Evolutionary conservation across 2,113 vertebrate genomes (phyloP), one percentile per base, ranked within the genome.

Genomic region (Stigmatopora argus): DNA sequence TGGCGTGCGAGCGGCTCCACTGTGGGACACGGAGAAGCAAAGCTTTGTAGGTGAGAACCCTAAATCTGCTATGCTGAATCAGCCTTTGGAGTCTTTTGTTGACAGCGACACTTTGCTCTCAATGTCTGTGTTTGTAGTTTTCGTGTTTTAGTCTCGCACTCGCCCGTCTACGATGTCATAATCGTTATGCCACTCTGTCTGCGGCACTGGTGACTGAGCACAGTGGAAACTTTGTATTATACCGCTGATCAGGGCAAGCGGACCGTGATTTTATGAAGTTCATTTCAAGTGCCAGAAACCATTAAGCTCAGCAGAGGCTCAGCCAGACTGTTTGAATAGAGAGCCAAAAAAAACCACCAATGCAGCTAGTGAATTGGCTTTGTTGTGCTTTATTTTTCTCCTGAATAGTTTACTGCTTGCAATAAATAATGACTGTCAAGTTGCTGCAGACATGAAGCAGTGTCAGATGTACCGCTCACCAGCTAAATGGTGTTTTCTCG

Each of bases 21-120:
- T 99, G 58, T 99, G 97, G 97, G 97, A 99, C 84, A 95, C 94
- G 65, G 97, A 96, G 88, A 95, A 94, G 76, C 97, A 98, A 82
- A 96, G 95, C 88, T 99, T 99, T 92, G 95, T 99, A 90, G 96
- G 96, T 98, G 88, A 94, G 96, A 0, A 9, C 2, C 3, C 0
- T 0, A 62, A 19, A 62, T 8, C 3, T 3, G 0, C 56, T 35
- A 5, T 9, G 15, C 17, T 38, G 9, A 19, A 45, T 47, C 34
- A 17, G 1, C 1, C 2, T 31, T 56, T 56, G 13, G 19, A 56
- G 14, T 56, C 12, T 15, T 31, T 2, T 45, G n/a, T 21, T 14
- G 59, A 12, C 2, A 38, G 41, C 14, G 19, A 45, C 7, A 6
- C 12, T 41, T 38, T 41, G 35, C 15, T 58, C 56, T 60, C 35